Base-by-base conservation (phyloP, 2,888 invertebrate genomes). In the Acrobasis repandana region DNA sequence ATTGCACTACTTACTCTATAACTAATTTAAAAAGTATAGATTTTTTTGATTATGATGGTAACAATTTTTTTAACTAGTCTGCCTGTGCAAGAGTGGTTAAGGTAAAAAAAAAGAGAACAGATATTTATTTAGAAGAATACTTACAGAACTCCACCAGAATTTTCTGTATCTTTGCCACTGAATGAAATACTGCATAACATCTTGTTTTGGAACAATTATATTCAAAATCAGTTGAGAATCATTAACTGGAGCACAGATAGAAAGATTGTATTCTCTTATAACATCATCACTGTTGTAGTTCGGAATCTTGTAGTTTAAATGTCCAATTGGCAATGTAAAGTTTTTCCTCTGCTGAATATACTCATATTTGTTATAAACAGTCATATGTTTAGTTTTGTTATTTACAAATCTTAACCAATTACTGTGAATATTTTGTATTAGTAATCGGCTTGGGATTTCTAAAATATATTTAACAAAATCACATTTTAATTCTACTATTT, bases 81-180 rank as follows among this genome's bases (percentile, higher is more conserved):
- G 28, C 4, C 4, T 0, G 4, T 6, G 8, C 28, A 28, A 28
- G 0, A 28, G 28, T 28, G 28, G 20, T 28, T 28, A 5, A 28
- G 4, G 2, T 28, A 6, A n/a, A n/a, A n/a, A n/a, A n/a, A n/a
- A n/a, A n/a, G n/a, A n/a, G n/a, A n/a, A n/a, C n/a, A n/a, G n/a
- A 6, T 20, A 20, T 20, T 20, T 2, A 6, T 28, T 1, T 28
- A 43, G 11, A 47, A 46, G 36, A 47, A 56, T 62, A 86, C 90
- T 89, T 69, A 95, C 94, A 81, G 95, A 96, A 85, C 96, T 95
- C 97, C 97, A 97, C 97, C 97, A 97, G 70, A 95, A 94, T 79
- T 96, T 96, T 61, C 96, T 93, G 73, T 96, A 95, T 65, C 95
- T 93, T 76, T 96, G 96, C 90, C 95, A 95, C 70, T 95, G 94